Evolutionary conservation across 2,888 invertebrate genomes (phyloP).

Genomic region (Pedicia rivosa): DNA sequence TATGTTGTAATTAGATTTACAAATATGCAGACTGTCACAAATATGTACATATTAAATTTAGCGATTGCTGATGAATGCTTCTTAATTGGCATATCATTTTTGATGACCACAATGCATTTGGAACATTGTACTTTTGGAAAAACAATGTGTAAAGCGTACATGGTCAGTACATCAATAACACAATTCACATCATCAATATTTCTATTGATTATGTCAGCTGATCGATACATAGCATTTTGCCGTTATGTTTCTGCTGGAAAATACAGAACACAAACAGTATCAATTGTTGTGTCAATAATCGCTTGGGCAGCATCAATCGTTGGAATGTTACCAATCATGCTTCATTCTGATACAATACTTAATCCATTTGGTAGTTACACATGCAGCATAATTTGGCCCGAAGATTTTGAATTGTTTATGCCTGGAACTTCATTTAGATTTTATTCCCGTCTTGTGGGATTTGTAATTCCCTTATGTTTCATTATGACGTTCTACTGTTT

Average conservation of each 20-base stretch:
- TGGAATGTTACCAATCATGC: conserved; percentile 68
- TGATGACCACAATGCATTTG: conserved; percentile 62
- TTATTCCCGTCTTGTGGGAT: conserved; percentile 66
- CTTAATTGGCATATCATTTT: conserved; percentile 68
- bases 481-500: conserved; percentile 70
- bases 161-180: conserved; percentile 72
- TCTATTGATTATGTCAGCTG: conserved; percentile 75
- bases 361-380: conserved; percentile 35
- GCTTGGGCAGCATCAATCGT: conserved; percentile 69
- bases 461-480: conserved; percentile 59
- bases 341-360: conserved; percentile 53
- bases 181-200: conserved; percentile 78
- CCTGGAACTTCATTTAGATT: conserved; percentile 58
- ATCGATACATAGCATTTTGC: conserved; percentile 69
- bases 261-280: conserved; percentile 65
- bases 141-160: conserved; percentile 68
- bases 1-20: conserved; percentile 70
- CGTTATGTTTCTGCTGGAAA: conserved; percentile 71
- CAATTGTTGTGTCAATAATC: conserved; percentile 54
- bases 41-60: conserved; percentile 74
- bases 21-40: conserved; percentile 81
- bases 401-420: no score
- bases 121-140: conserved; percentile 68
- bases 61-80: conserved; percentile 80
- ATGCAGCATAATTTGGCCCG: conserved; percentile 62